Conservation (phyloP, 2,113 vertebrate genomes). For the Bubo bubo region DNA sequence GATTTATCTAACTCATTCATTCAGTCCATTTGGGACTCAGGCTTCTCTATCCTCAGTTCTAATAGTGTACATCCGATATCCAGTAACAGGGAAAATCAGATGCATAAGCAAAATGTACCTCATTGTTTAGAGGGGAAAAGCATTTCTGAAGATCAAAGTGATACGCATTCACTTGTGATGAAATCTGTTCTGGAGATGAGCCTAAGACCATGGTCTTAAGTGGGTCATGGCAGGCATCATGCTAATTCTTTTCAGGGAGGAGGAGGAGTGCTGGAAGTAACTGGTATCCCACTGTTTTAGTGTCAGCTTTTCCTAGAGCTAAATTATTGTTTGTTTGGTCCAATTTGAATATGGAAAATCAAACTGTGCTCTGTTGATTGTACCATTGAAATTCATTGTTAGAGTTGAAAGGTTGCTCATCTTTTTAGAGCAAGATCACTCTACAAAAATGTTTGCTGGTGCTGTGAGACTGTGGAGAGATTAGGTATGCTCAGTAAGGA, state of each 20-base stretch:
- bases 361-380: constrained; percentile 33
- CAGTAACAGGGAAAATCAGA: not conserved
- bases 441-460: not conserved
- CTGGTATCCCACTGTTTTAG: constrained; percentile 10
- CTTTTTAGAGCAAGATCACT: not conserved
- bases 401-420: constrained; percentile 36
- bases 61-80: not conserved
- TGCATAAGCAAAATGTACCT: not conserved
- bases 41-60: not conserved
- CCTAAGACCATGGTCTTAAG: not conserved
- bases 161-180: not conserved
- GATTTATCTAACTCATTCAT: not conserved
- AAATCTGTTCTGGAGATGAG: not conserved
- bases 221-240: not conserved
- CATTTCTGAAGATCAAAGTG: not conserved
- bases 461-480: not conserved
- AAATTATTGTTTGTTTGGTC: constrained; percentile 36
- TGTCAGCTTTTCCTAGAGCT: not conserved
- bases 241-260: constrained; percentile 13
- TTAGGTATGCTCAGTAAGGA: constrained; percentile 1
- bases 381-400: constrained; percentile 22
- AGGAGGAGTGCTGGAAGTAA: not conserved
- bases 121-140: not conserved
- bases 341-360: constrained; percentile 26
- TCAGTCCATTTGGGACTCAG: not conserved